These are phyloP conservation scores for Drosophila guanche DNA, from an alignment of 1,140 invertebrate species.

Conservation along the genomic window DNA sequence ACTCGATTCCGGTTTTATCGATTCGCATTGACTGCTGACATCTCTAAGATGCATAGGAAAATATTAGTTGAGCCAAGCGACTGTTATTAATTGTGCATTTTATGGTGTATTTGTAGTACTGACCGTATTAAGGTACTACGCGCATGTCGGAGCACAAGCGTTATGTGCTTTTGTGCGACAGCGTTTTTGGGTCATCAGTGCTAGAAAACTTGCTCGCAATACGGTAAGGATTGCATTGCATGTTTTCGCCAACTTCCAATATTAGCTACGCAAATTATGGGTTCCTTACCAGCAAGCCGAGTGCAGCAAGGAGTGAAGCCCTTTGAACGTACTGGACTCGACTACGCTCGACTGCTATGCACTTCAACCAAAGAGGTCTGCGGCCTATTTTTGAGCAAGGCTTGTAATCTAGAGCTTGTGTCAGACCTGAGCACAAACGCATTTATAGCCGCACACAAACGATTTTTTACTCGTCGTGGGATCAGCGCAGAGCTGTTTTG, in stretches of 20 bases:
- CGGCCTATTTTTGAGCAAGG: slow-evolving; percentile 3
- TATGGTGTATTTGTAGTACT: background rate
- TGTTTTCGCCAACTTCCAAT: too few species aligned
- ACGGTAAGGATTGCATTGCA: too few species aligned
- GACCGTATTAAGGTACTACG: background rate
- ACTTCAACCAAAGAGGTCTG: background rate
- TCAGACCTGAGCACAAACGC: slow-evolving; percentile 4
- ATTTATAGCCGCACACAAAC: background rate
- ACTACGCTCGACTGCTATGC: too few species aligned
- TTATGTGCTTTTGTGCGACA: too few species aligned
- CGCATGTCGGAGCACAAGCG: background rate
- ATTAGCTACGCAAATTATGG: too few species aligned
- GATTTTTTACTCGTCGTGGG: too few species aligned
- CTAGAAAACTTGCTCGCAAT: too few species aligned
- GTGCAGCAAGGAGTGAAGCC: too few species aligned
- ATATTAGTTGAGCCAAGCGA: background rate
- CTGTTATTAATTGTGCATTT: background rate
- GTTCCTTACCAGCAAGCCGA: too few species aligned
- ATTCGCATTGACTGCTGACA: background rate
- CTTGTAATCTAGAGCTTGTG: slow-evolving; percentile 8
- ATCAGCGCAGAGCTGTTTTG: too few species aligned
- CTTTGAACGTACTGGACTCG: too few species aligned
- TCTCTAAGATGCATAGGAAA: slow-evolving; percentile 3
- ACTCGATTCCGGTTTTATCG: slow-evolving; percentile 5
- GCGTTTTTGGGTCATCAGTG: background rate